Percentiles rank a stretch among this genome's conserved stretches.
Evolutionary conservation across 2,797 vertebrate species (phyloP).

Genomic region (Limnodromus scolopaceus): DNA sequence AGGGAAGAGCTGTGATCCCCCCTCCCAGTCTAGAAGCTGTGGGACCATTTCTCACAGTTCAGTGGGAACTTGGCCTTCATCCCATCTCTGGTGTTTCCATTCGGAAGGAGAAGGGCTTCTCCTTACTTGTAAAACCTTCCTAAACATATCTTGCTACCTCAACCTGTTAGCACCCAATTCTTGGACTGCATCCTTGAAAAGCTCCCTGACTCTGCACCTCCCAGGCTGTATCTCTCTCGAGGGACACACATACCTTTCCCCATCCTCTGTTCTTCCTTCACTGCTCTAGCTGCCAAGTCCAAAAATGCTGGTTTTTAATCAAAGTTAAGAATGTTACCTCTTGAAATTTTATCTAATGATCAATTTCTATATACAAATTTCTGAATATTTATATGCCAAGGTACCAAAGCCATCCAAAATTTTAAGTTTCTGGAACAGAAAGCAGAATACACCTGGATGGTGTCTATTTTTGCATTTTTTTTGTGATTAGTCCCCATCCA

Average conservation of each 20-base stretch:
- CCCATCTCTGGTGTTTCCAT: not conserved
- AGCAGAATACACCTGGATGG: not conserved
- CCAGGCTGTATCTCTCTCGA: fast-evolving
- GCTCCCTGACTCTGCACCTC: not conserved
- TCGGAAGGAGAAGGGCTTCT: not conserved
- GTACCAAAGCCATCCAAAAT: not conserved
- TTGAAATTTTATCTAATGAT: not conserved
- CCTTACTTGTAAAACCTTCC: not conserved
- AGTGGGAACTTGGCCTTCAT: not conserved
- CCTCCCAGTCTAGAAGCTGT: not conserved
- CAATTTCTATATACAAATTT: not conserved
- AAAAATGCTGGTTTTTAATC: not conserved
- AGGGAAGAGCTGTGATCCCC: not conserved
- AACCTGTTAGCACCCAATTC: not conserved
- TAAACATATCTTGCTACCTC: not conserved
- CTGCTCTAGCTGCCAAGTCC: not conserved
- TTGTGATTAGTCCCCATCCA: not conserved
- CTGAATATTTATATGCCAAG: not conserved
- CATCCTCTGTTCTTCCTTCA: not conserved
- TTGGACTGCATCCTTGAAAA: not conserved
- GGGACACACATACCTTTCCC: not conserved
- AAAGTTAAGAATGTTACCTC: not conserved
- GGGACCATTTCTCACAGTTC: not conserved
- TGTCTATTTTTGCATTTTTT: not conserved
- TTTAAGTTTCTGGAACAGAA: not conserved